Evolutionary conservation across 2,888 invertebrate genomes (phyloP), one percentile per base, ranked within the genome.

Genomic region (Gerris lacustris): DNA sequence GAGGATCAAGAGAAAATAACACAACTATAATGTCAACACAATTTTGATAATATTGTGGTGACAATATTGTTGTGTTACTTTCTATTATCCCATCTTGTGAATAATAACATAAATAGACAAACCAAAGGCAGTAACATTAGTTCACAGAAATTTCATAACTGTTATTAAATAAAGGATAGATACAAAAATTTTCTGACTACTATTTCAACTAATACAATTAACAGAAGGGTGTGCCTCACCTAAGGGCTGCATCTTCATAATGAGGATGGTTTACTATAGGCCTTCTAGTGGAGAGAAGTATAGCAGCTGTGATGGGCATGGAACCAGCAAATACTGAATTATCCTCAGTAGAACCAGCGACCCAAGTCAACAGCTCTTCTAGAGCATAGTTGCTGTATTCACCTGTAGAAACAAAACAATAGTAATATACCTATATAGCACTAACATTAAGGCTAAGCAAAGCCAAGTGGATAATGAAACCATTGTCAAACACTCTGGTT

Each of bases 261-360:
- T 93, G 93, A 0, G 94, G 94, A 80, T 94, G 94, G 74, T 92
- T 90, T 0, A 92, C 88, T 67, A 94, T 86, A 0, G 93, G 89
- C 45, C 93, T 82, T 6, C 86, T 81, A 0, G 94, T 89, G 11
- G 88, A 85, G 70, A 95, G 81, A 82, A 94, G 86, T 15, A 94
- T 83, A 63, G 90, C 87, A 9, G 94, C 92, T 85, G 91, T 88
- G 0, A 92, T 83, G 0, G 94, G 91, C 87, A 94, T 90, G 67
- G 93, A 89, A 6, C 93, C 93, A 18, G 91, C 93, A 82, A 94
- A 94, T 47, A 88, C 90, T 0, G 88, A 88, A 74, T 85, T 82
- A 68, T 81, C 79, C 5, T 84, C 82, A 0, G 89, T 89, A 73
- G 86, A 85, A 0, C 81, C 77, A 67, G 84, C 83, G 69, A 94